phyloP scores from a whole-genome alignment of 2,888 invertebrate genomes.

The Litoditis marina region DNA sequence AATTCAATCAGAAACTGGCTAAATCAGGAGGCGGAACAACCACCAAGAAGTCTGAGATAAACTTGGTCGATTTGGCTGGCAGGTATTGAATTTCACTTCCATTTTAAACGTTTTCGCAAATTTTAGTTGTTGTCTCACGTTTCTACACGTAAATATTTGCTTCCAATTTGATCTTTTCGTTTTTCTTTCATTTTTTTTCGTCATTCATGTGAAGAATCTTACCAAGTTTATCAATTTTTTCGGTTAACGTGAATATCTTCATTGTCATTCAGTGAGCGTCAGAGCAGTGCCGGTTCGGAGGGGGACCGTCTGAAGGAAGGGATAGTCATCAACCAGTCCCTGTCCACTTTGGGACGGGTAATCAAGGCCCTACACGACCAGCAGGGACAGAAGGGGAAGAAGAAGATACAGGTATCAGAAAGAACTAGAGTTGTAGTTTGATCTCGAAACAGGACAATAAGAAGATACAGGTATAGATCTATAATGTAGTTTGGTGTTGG shows the following conservation, averaged over 20 bases:
- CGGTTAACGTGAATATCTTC: no score
- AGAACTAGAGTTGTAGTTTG: no score
- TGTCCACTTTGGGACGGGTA: conserved; percentile 67
- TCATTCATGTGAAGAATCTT: no score
- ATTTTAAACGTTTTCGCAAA: no score
- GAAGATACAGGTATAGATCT: no score
- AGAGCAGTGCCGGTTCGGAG: conserved; percentile 67
- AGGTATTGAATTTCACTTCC: conserved; percentile 35
- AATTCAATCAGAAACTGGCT: conserved; percentile 66
- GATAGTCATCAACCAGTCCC: conserved; percentile 68
- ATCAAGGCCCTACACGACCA: conserved; percentile 63
- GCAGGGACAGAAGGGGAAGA: conserved; percentile 60
- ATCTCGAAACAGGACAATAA: no score
- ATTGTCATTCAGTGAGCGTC: conserved; percentile 67
- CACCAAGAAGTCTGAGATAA: conserved; percentile 65
- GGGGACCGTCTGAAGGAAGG: conserved; percentile 69
- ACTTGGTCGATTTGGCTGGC: conserved; percentile 69
- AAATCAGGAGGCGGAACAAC: conserved; percentile 66
- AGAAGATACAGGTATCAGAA: conserved; percentile 44
- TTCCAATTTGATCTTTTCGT: no score
- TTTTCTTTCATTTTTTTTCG: no score
- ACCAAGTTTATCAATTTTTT: no score
- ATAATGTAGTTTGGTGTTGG: no score
- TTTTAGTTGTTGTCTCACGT: not conserved
- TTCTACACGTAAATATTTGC: no score